These are phyloP conservation scores for Tipula lateralis DNA, from an alignment of 2,888 invertebrate species.

Conservation along the genomic window DNA sequence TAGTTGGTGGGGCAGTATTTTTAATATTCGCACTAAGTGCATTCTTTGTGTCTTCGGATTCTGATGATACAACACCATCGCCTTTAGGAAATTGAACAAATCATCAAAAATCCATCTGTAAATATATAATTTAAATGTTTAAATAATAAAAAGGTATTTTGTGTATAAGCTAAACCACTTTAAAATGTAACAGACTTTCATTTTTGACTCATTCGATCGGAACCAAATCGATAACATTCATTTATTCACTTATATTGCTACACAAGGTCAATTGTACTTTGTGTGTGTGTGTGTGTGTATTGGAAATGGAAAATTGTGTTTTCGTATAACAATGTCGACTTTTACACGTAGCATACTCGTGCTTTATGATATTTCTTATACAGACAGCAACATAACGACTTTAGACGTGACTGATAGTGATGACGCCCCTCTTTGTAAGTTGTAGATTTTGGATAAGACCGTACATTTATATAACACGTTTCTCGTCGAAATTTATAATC, in stretches of 20 bases:
- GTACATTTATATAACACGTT: too few species aligned
- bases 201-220: background rate
- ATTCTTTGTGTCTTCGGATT: constrained; percentile 75
- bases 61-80: constrained; percentile 36
- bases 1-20: constrained; percentile 94
- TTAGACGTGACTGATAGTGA: background rate
- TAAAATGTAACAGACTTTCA: background rate
- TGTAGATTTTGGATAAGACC: too few species aligned
- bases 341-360: background rate
- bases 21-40: constrained; percentile 90
- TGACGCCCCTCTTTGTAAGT: background rate
- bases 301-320: background rate
- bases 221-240: background rate
- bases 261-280: background rate
- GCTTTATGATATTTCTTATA: background rate
- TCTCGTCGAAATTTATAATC: too few species aligned
- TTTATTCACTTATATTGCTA: background rate
- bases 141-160: constrained; percentile 7
- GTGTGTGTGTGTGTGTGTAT: background rate
- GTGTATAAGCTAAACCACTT: background rate
- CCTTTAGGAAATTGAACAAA: background rate
- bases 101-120: background rate
- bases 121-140: constrained; percentile 6
- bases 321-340: background rate
- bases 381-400: background rate